phyloP scores from a whole-genome alignment of 2,797 vertebrate species.

The Astyanax mexicanus region DNA sequence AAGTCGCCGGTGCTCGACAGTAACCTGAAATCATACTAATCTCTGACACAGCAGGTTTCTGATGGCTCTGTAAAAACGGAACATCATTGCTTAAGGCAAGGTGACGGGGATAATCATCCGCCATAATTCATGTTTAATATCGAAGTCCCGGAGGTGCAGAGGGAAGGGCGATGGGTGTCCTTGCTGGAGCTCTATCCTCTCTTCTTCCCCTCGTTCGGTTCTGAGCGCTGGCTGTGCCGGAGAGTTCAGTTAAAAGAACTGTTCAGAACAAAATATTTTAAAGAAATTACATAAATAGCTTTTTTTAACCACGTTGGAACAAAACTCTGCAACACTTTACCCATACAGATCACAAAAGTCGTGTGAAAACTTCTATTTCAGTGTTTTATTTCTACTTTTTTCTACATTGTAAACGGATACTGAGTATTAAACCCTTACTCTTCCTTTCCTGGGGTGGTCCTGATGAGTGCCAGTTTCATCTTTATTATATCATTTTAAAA shows the following conservation, averaged over 20 bases:
- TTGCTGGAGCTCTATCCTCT: constrained; percentile 72
- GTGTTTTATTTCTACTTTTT: too few relatives aligned
- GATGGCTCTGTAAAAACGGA: constrained; percentile 83
- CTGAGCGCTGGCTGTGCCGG: constrained; percentile 47
- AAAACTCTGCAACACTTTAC: too few relatives aligned
- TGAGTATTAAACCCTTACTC: too few relatives aligned
- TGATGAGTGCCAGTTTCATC: too few relatives aligned
- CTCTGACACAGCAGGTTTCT: constrained; percentile 87
- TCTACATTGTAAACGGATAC: too few relatives aligned
- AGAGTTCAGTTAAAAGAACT: not conserved
- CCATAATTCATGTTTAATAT: constrained; percentile 91
- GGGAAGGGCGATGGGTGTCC: constrained; percentile 70
- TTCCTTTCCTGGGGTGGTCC: too few relatives aligned
- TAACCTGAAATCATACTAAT: constrained; percentile 80
- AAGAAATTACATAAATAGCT: not conserved
- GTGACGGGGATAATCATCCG: constrained; percentile 86
- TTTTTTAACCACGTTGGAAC: too few relatives aligned
- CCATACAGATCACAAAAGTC: too few relatives aligned
- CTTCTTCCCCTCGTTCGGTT: constrained; percentile 60
- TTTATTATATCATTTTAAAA: too few relatives aligned
- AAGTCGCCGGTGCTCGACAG: constrained; percentile 64
- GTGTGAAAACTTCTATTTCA: too few relatives aligned
- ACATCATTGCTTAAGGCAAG: constrained; percentile 91
- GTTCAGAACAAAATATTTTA: not conserved
- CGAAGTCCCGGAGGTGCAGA: constrained; percentile 78